These are phyloP conservation scores for Mactromeris polynyma DNA, from an alignment of 2,888 invertebrate species.

Conservation along the genomic window DNA sequence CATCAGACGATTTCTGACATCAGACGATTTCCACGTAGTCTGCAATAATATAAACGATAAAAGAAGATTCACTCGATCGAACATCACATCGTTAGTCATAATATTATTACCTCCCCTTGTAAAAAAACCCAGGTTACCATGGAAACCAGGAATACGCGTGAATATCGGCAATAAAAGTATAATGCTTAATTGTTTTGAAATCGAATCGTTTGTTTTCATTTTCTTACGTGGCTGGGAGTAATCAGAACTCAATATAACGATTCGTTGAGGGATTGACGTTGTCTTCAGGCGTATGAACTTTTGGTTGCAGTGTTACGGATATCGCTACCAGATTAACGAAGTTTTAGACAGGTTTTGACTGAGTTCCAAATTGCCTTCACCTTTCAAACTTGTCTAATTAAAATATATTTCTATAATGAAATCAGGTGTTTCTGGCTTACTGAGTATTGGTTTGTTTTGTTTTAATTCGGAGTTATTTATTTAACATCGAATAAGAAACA, in stretches of 20 bases:
- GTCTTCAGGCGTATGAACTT: not conserved
- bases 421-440: not conserved
- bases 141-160: not conserved
- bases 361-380: not conserved
- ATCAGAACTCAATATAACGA: not conserved
- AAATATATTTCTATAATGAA: not conserved
- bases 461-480: no score
- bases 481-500: no score
- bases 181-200: conserved; percentile 48
- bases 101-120: conserved; percentile 30
- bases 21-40: not conserved
- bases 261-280: not conserved
- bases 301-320: not conserved
- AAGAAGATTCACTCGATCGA: conserved; percentile 15
- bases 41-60: not conserved
- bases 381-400: not conserved
- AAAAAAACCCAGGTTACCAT: conserved; percentile 23
- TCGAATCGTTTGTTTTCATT: conserved; percentile 40
- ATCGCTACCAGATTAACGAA: not conserved
- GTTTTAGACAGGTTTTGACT: conserved; percentile 6
- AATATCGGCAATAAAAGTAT: conserved; percentile 27
- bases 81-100: not conserved
- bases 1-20: not conserved
- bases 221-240: conserved; percentile 11
- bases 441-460: not conserved